These are phyloP conservation scores for Rhodophaea formosa DNA, from an alignment of 2,888 invertebrate genomes.

Conservation along the genomic window DNA sequence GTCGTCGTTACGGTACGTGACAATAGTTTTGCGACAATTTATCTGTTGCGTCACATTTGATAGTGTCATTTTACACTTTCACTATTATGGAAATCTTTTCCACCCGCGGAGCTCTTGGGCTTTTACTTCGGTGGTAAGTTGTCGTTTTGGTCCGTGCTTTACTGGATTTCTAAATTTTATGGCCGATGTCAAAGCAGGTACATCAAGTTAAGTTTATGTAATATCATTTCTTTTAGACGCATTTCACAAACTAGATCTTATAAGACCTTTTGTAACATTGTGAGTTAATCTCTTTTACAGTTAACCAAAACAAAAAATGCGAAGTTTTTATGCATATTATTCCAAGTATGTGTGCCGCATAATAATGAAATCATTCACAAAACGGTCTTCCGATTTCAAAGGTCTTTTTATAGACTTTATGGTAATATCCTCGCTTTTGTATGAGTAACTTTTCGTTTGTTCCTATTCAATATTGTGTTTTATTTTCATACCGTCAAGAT, in stretches of 20 bases:
- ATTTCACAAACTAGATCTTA: no score
- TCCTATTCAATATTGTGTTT: slow-evolving; percentile 21
- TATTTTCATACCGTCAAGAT: slow-evolving; percentile 17
- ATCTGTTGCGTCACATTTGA: slow-evolving; percentile 30
- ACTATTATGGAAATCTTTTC: slow-evolving; percentile 32
- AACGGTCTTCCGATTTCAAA: background rate
- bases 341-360: background rate
- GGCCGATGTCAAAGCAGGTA: background rate
- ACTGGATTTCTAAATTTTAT: slow-evolving; percentile 1
- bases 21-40: slow-evolving; percentile 38
- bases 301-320: no score
- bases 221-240: no score
- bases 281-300: no score
- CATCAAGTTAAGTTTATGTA: no score
- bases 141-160: background rate
- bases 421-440: background rate
- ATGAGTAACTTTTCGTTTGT: background rate
- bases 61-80: slow-evolving; percentile 35
- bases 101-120: slow-evolving; percentile 20
- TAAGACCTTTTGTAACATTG: no score
- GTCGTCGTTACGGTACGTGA: slow-evolving; percentile 45
- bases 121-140: slow-evolving; percentile 16
- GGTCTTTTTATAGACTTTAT: background rate
- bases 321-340: background rate
- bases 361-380: background rate